A percentile compares a stretch with the other conserved stretches of the same genome.
These are phyloP conservation scores for Coregonus suidteri DNA, from an alignment of 2,797 vertebrate genomes.

Conservation along the genomic window DNA sequence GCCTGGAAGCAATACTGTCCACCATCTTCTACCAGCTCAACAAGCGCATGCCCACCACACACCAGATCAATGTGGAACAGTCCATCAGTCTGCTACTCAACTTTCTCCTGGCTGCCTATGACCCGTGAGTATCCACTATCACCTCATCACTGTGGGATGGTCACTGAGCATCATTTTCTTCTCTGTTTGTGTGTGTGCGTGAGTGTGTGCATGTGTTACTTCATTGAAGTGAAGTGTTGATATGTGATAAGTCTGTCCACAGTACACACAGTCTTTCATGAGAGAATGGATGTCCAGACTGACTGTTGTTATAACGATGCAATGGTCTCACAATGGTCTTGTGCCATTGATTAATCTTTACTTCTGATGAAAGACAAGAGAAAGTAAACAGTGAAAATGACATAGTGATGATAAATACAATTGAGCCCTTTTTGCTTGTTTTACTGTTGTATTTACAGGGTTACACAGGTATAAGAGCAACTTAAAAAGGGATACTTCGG, in stretches of 20 bases:
- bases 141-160: neutral
- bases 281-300: neutral
- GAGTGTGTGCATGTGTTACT: neutral
- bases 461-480: no score
- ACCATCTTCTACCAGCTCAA: conserved; percentile 97
- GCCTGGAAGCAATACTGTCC: conserved; percentile 91
- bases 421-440: neutral
- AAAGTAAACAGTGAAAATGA: neutral
- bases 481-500: no score
- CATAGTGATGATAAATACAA: no score
- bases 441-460: no score
- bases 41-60: conserved; percentile 96
- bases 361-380: neutral
- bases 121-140: conserved; percentile 86
- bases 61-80: conserved; percentile 95
- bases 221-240: neutral
- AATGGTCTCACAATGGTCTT: neutral
- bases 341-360: neutral
- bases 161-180: neutral
- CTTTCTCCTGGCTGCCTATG: conserved; percentile 94
- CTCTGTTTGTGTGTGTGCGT: neutral
- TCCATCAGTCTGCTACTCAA: conserved; percentile 93
- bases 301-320: neutral
- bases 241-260: neutral
- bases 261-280: no score